Conservation (phyloP, 2,888 invertebrate genomes). For the Nomada fabriciana region DNA sequence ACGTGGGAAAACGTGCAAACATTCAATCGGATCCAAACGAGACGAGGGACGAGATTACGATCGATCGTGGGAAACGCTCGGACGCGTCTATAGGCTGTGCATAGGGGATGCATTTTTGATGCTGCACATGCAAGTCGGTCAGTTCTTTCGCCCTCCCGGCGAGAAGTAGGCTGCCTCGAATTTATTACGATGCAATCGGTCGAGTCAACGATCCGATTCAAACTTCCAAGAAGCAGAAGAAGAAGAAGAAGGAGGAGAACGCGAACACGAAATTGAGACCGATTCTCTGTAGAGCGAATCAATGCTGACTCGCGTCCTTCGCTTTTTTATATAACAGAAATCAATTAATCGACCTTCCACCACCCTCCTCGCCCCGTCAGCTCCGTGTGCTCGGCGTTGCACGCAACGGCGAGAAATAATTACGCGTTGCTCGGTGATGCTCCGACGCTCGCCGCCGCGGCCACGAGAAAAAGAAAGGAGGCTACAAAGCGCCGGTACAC, state of each 20-base stretch:
- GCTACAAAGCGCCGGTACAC: conserved; percentile 55
- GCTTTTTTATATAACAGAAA: conserved; percentile 68
- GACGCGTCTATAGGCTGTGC: conserved; percentile 50
- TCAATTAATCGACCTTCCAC: conserved; percentile 69
- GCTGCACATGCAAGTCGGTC: conserved; percentile 62
- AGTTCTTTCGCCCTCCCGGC: conserved; percentile 50
- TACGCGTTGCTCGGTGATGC: conserved; percentile 21
- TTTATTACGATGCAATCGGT: conserved; percentile 16
- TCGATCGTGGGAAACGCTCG: conserved; percentile 24
- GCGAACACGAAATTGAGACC: background rate
- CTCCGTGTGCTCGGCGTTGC: conserved; percentile 42
- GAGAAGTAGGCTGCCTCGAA: conserved; percentile 45
- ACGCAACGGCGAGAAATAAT: conserved; percentile 53
- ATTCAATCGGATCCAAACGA: background rate
- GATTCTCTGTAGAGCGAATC: background rate
- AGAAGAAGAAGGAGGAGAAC: background rate
- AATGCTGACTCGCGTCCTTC: conserved; percentile 27
- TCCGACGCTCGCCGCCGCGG: conserved; percentile 22
- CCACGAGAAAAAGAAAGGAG: conserved; percentile 42
- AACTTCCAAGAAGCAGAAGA: too few species aligned
- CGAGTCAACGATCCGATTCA: conserved; percentile 44
- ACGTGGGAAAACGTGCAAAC: background rate
- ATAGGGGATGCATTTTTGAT: conserved; percentile 65
- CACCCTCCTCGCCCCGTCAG: background rate
- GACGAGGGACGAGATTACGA: conserved; percentile 35